A percentile compares a stretch with the other conserved stretches of the same genome.
phyloP scores from a whole-genome alignment of 1,140 invertebrate genomes.

The Orchestia grillus region DNA sequence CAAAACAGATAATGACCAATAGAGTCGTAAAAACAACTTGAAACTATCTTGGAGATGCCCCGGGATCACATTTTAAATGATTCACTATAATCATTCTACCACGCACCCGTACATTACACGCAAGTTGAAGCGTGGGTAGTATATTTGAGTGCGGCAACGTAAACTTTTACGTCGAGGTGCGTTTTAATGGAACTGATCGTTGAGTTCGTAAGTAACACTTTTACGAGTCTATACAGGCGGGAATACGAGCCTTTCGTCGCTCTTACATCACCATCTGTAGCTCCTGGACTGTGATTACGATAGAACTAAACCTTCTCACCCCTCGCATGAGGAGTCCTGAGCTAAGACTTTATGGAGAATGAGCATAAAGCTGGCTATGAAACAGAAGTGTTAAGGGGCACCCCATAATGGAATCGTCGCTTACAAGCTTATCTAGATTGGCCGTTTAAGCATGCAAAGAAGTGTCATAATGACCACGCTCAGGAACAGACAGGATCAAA shows the following conservation, averaged over 20 bases:
- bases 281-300: neutral
- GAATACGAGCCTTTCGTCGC: conserved; percentile 5
- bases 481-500: neutral
- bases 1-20: neutral
- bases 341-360: neutral
- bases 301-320: neutral
- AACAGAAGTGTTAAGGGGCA: conserved; percentile 18
- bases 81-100: neutral
- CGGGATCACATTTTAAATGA: neutral
- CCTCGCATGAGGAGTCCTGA: neutral
- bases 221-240: neutral
- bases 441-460: conserved; percentile 7
- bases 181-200: neutral
- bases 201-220: neutral
- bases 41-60: neutral
- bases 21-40: neutral
- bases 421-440: conserved; percentile 25
- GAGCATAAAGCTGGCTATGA: neutral
- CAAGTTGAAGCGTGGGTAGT: neutral
- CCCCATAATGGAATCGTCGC: neutral
- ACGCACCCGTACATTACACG: neutral
- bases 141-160: neutral
- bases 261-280: neutral
- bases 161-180: neutral
- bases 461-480: neutral